A percentile compares a stretch with the other conserved stretches of the same genome.
phyloP scores from a whole-genome alignment of 2,113 vertebrate species.

The Microcebus murinus region DNA sequence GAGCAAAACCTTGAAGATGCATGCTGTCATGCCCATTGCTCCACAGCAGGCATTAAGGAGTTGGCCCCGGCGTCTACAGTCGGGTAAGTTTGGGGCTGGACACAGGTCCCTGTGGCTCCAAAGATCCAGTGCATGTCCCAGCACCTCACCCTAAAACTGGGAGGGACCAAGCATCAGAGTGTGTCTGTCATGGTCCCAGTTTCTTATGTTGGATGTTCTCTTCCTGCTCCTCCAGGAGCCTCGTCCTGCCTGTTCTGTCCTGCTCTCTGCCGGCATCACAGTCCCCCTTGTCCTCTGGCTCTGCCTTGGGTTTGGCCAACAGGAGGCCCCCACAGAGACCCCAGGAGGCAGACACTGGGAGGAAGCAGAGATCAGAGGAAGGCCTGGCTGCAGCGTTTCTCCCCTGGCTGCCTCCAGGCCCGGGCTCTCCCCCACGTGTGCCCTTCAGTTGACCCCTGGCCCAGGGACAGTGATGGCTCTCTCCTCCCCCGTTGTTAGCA shows the following conservation, averaged over 20 bases:
- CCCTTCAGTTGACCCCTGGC: background rate
- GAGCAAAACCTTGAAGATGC: no score
- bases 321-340: background rate
- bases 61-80: background rate
- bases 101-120: background rate
- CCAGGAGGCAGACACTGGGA: background rate
- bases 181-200: background rate
- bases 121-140: rapidly evolving
- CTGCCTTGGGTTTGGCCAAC: background rate
- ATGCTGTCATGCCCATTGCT: background rate
- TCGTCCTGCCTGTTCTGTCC: background rate
- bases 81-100: background rate
- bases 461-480: background rate
- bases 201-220: background rate
- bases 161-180: background rate
- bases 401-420: background rate
- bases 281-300: background rate
- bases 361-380: background rate
- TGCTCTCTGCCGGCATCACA: background rate
- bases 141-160: rapidly evolving
- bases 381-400: rapidly evolving
- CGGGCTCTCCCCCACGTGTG: background rate
- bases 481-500: background rate
- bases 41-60: background rate
- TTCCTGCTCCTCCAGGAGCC: background rate